Base-by-base conservation (phyloP, 2,888 invertebrate genomes). In the Tortrix viridana region DNA sequence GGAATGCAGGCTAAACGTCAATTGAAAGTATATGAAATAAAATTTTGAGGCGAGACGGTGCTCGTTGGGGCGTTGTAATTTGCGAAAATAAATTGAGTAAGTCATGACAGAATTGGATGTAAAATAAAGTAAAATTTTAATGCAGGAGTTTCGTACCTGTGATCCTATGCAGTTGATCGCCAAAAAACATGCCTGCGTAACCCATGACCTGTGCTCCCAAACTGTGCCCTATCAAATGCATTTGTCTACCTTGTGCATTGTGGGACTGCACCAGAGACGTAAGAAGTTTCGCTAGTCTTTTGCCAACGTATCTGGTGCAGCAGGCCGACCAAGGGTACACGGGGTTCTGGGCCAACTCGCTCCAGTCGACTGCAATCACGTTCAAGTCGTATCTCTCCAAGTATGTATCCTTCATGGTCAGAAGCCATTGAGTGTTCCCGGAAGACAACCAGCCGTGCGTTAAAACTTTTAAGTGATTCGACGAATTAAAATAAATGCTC, bases 131-230 rank as follows among this genome's bases (percentile, higher is more conserved):
- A 4, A n/a, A 6, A 16, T 41, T n/a, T 3, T 6, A 44, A 7
- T 44, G 19, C 9, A 44, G 18, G 2, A 7, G 1, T 2, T 6
- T n/a, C 73, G 73, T 73, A 91, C 95, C 95, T 53, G 95, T 95
- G 4, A 95, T 93, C 73, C 95, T 90, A 43, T 83, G 78, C 20
- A 94, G 80, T 74, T 82, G 86, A 71, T 79, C 69, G 1, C 75
- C 70, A 23, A 81, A 69, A 86, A 92, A 86, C 87, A 91, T 69
- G 76, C 93, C 94, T 2, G 94, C 91, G 71, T 92, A 93, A 4
- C 94, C 94, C 92, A 93, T 93, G 5, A 93, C 91, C 48, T 94
- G 94, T 0, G 94, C 93, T 22, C 94, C 94, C 61, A 94, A 81
- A 72, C 94, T 94, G 69, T 94, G 94, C 0, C 93, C 93, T 49